Base-by-base conservation (phyloP, 1,140 invertebrate genomes). In the Tribolium madens region DNA sequence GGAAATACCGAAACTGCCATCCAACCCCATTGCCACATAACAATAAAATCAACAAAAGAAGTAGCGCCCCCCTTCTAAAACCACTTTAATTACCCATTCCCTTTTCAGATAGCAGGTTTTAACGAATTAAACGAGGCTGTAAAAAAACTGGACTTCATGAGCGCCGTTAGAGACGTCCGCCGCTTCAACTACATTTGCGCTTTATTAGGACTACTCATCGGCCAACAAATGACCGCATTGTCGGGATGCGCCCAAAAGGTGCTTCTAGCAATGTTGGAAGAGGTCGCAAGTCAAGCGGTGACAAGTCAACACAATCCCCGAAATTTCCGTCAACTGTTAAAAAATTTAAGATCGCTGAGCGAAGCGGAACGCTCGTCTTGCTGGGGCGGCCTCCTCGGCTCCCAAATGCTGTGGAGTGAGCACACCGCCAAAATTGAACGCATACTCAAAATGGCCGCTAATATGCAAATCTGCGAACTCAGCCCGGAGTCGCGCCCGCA, bases 121-220 rank as follows among this genome's bases (percentile, higher is more conserved):
- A 98, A 98, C 85, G 96, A 95, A 53, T 88, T 99, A 36, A 96
- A 95, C 81, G 98, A 99, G 87, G 97, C 96, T 1, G 93, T 99
- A 12, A 95, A 96, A 83, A 92, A 95, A 74, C 87, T 99, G 46
- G 97, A 99, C 86, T 97, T 99, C 87, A 92, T 94, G 71, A 96
- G 95, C 76, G 97, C 97, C 1, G 96, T 98, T 26, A 93, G 94
- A 72, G 97, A 99, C 87, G 94, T 95, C 10, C 91, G 96, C 68
- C 89, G 97, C 69, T 98, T 99, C 87, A 97, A 98, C 86, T 99
- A 98, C 86, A 97, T 98, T 81, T 97, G 95, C 83, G 96, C 97
- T 80, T 88, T 99, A 33, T 87, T 99, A 70, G 93, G 97, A 84
- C 88, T 98, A 21, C 88, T 99, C 46, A 92, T 99, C 31, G 93